Conservation (phyloP, 2,888 invertebrate genomes). For the Colletes collaris region DNA sequence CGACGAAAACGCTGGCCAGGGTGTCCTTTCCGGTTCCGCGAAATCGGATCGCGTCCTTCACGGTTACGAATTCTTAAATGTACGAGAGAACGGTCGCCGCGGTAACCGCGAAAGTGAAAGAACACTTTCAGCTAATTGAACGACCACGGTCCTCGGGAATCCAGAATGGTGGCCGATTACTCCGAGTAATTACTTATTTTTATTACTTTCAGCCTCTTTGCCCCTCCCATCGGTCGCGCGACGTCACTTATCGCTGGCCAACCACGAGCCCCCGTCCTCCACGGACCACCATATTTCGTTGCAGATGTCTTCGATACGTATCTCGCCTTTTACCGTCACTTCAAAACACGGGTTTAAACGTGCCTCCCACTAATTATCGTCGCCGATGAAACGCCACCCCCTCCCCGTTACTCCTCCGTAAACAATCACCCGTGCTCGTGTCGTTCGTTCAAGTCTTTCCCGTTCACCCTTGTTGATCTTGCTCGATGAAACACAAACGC, state of each 20-base stretch:
- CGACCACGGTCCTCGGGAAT: conserved; percentile 73
- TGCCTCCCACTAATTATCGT: conserved; percentile 3
- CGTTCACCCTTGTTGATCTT: background rate
- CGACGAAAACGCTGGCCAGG: too few species aligned
- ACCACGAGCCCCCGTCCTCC: conserved; percentile 45
- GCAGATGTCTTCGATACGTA: conserved; percentile 32
- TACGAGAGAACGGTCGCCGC: conserved; percentile 56
- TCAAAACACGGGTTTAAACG: conserved; percentile 3
- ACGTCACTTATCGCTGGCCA: conserved; percentile 65
- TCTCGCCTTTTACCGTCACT: background rate
- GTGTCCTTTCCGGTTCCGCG: background rate
- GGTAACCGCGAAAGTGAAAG: conserved; percentile 58
- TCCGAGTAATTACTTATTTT: conserved; percentile 81
- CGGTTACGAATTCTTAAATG: conserved; percentile 47
- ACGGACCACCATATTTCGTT: conserved; percentile 43
- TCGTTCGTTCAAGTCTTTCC: background rate
- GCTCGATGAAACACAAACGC: conserved; percentile 3
- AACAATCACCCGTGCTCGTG: background rate
- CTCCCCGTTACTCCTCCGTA: too few species aligned
- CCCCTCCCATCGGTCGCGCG: conserved; percentile 52
- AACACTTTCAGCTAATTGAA: conserved; percentile 81
- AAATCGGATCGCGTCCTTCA: background rate
- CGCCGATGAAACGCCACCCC: background rate
- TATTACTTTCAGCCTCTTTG: conserved; percentile 78
- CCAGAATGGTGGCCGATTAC: conserved; percentile 75